phyloP scores from a whole-genome alignment of 2,113 vertebrate genomes.

The Miniopterus natalensis region DNA sequence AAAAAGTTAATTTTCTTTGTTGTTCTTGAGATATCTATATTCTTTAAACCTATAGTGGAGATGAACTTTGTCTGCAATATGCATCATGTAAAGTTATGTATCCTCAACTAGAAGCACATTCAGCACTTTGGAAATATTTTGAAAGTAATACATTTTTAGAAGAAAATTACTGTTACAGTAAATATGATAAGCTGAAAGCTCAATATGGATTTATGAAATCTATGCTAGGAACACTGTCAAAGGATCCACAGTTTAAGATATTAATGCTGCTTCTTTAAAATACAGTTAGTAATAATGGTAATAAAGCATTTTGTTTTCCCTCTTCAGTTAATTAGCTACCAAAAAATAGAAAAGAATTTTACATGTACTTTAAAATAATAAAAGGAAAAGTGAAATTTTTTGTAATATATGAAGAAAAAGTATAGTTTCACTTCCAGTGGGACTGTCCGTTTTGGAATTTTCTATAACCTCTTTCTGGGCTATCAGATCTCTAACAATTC shows the following conservation, averaged over 20 bases:
- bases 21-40: slow-evolving; percentile 1
- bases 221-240: not conserved
- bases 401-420: slow-evolving; percentile 60
- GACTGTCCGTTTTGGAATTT: slow-evolving; percentile 62
- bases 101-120: slow-evolving; percentile 32
- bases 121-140: slow-evolving; percentile 56
- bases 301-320: slow-evolving; percentile 55
- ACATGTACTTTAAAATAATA: slow-evolving; percentile 59
- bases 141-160: slow-evolving; percentile 50
- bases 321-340: slow-evolving; percentile 59
- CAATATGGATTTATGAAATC: not conserved
- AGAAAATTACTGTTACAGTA: slow-evolving; percentile 23
- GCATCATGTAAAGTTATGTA: slow-evolving; percentile 30
- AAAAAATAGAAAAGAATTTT: slow-evolving; percentile 45
- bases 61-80: not conserved
- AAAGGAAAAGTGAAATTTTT: slow-evolving; percentile 43
- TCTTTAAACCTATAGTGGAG: slow-evolving; percentile 19
- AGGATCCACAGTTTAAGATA: not conserved
- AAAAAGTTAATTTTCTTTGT: not conserved
- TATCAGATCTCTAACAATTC: slow-evolving; percentile 15
- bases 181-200: slow-evolving; percentile 17
- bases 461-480: not conserved
- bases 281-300: not conserved
- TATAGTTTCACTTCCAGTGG: slow-evolving; percentile 49
- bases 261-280: slow-evolving; percentile 27